Base-by-base conservation (phyloP, 2,113 vertebrate species). In the Crotalus horridus region DNA sequence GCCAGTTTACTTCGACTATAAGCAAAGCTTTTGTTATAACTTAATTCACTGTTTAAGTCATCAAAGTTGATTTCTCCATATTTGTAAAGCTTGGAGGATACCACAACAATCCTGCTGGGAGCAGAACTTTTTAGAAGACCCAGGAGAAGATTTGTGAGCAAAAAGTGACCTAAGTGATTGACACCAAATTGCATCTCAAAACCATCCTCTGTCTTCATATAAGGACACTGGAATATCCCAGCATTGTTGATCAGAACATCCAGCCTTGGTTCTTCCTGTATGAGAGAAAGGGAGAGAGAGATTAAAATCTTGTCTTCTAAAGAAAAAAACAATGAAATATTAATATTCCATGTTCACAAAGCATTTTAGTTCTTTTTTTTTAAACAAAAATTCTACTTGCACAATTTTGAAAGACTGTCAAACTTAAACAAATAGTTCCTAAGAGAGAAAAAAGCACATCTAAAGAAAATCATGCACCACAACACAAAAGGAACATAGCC, bases 131-230 rank as follows among this genome's bases (percentile, higher is more conserved):
- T 99, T 90, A 99, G 98, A 12, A 98, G 98, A 94, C 98, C 98
- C 87, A 99, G 98, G 92, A 99, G 98, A 92, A 99, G 98, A 93
- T 98, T 98, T 61, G 99, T 99, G 95, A 99, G 98, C 53, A 99
- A 98, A 97, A 99, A 99, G 96, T 99, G 99, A 24, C 99, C 99
- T 91, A 99, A 97, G 94, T 99, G 99, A 95, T 99, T 99, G 93
- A 99, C 99, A 1, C 98, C 99, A 5, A 99, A 98, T 87, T 99
- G 99, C 98, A 99, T 99, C 96, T 99, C 99, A 96, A 99, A 99
- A 4, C 99, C 99, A 43, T 99, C 99, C 95, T 99, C 99, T 0
- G 99, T 99, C 97, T 98, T 99, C 93, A 96, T 97, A 94, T 99
- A 99, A 0, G 99, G 99, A 95, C 99, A 99, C 96, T 99, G 99